Percentiles rank a stretch among this genome's conserved stretches.
These are phyloP conservation scores for Paramormyrops hopkinsi DNA, from an alignment of 2,797 vertebrate genomes.

Conservation along the genomic window DNA sequence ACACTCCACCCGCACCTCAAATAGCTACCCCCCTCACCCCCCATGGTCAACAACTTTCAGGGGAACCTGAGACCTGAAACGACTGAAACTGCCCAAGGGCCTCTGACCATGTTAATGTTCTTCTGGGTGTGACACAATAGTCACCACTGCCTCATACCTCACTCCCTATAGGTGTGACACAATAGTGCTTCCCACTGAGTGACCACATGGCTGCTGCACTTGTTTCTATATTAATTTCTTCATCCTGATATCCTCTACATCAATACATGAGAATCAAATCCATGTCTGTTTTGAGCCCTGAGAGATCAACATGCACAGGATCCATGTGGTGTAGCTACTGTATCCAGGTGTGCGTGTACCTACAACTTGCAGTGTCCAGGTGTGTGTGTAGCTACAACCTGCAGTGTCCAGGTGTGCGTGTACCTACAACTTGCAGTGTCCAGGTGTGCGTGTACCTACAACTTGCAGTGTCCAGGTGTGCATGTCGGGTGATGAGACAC, in stretches of 20 bases:
- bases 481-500: not conserved
- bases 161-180: not conserved
- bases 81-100: not conserved
- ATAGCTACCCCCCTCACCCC: not conserved
- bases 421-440: not conserved
- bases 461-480: not conserved
- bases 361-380: not conserved
- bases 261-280: not conserved
- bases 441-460: no score
- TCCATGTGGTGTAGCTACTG: not conserved
- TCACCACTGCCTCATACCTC: not conserved
- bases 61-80: not conserved
- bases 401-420: not conserved
- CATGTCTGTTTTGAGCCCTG: not conserved
- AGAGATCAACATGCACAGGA: not conserved
- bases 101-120: not conserved
- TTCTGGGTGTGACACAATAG: not conserved
- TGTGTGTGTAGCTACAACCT: not conserved
- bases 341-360: not conserved
- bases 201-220: not conserved
- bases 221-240: not conserved
- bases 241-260: not conserved
- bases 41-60: not conserved
- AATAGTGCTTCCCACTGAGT: not conserved
- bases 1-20: not conserved